These are phyloP conservation scores for Colaptes auratus DNA, from an alignment of 2,113 vertebrate species.

Conservation along the genomic window DNA sequence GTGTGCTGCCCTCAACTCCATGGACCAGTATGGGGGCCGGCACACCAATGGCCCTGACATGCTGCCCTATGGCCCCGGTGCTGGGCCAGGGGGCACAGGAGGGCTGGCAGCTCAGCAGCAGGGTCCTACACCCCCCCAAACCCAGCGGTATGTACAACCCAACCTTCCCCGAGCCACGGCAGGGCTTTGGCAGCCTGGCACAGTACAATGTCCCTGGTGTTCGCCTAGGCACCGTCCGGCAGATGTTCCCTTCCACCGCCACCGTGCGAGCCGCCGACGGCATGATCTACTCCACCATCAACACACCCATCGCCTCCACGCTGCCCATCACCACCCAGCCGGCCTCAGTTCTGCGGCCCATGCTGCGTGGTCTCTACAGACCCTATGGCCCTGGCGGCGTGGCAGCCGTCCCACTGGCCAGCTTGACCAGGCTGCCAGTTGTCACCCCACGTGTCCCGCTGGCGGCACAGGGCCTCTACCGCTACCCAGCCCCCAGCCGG, in stretches of 20 bases:
- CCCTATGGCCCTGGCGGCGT: slow-evolving; percentile 84
- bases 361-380: slow-evolving; percentile 89
- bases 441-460: slow-evolving; percentile 87
- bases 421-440: slow-evolving; percentile 88
- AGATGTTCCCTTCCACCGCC: slow-evolving; percentile 87
- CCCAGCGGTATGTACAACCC: slow-evolving; percentile 86
- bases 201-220: slow-evolving; percentile 79
- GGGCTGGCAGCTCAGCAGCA: slow-evolving; percentile 77
- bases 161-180: slow-evolving; percentile 82
- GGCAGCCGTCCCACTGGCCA: slow-evolving; percentile 89
- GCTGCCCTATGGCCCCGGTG: slow-evolving; percentile 82
- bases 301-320: slow-evolving; percentile 95
- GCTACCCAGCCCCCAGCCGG: slow-evolving; percentile 82
- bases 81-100: slow-evolving; percentile 32
- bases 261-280: slow-evolving; percentile 91
- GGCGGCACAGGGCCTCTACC: slow-evolving; percentile 83
- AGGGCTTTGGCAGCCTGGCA: slow-evolving; percentile 81
- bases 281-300: slow-evolving; percentile 99
- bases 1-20: slow-evolving; percentile 96
- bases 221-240: slow-evolving; percentile 85
- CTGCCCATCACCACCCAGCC: slow-evolving; percentile 99
- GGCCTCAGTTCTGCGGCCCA: slow-evolving; percentile 85
- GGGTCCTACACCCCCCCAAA: slow-evolving; percentile 82
- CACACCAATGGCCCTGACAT: slow-evolving; percentile 84
- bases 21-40: slow-evolving; percentile 90